phyloP scores from a whole-genome alignment of 1,140 invertebrate species.

The Ridgeia piscesae region DNA sequence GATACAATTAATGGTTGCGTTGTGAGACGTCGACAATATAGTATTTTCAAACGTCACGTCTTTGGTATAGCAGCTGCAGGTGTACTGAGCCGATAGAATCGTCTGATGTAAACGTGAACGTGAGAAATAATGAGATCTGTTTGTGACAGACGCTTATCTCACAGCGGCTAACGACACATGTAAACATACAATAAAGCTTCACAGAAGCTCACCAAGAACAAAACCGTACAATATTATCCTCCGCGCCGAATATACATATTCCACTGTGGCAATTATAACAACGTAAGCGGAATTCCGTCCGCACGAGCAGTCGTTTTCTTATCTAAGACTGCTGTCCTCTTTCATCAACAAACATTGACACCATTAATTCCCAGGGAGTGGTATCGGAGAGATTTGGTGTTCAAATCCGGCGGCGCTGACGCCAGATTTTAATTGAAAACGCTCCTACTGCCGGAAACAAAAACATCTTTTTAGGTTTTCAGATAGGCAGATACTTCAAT shows the following conservation, averaged over 20 bases:
- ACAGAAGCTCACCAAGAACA: background rate
- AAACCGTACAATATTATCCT: background rate
- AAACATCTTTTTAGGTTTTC: too few species aligned
- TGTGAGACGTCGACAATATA: background rate
- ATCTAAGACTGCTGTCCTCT: background rate
- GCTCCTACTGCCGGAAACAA: too few species aligned
- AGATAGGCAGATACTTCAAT: background rate
- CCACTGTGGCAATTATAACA: too few species aligned
- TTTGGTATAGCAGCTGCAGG: conserved; percentile 3
- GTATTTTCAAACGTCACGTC: background rate
- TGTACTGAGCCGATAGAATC: background rate
- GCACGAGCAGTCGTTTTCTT: background rate
- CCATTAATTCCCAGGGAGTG: background rate
- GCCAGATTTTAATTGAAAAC: too few species aligned
- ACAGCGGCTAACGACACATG: background rate
- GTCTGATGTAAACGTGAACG: background rate
- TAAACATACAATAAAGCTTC: background rate
- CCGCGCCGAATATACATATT: background rate
- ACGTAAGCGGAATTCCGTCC: background rate
- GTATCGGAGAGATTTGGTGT: too few species aligned
- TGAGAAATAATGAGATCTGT: background rate
- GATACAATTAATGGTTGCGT: background rate
- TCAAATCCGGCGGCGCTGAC: too few species aligned
- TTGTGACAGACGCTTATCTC: background rate
- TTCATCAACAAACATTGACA: background rate